Conservation (phyloP, 2,888 invertebrate species). For the Arctia plantaginis region DNA sequence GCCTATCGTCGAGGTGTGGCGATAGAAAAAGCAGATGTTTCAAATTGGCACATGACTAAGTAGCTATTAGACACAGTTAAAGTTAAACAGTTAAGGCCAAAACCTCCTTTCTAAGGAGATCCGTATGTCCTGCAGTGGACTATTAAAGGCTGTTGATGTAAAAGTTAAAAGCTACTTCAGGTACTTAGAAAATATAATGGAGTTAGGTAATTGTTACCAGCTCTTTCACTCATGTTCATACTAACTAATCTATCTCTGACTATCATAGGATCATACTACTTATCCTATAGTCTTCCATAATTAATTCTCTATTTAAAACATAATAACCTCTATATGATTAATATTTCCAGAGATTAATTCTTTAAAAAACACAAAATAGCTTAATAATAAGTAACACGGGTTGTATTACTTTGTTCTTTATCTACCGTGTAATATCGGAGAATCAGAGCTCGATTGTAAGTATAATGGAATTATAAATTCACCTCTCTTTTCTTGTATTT, state of each 20-base stretch:
- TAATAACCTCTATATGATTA: too few species aligned
- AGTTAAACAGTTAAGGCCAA: too few species aligned
- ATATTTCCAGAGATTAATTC: too few species aligned
- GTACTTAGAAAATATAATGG: not conserved
- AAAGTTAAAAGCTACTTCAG: not conserved
- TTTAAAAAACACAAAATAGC: too few species aligned
- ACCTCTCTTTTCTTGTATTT: not conserved
- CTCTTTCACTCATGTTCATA: too few species aligned
- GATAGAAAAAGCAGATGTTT: not conserved
- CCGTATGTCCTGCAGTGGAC: too few species aligned
- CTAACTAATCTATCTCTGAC: not conserved
- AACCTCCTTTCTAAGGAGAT: too few species aligned
- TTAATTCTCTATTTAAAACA: too few species aligned
- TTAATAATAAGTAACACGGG: not conserved
- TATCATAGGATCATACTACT: not conserved
- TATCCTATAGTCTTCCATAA: not conserved
- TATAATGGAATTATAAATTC: not conserved
- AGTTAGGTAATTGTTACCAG: not conserved
- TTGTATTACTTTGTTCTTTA: not conserved
- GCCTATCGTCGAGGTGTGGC: not conserved
- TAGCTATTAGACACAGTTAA: too few species aligned
- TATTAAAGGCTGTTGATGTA: too few species aligned
- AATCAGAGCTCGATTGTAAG: not conserved
- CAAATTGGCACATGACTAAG: not conserved
- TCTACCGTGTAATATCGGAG: not conserved